phyloP scores from a whole-genome alignment of 2,888 invertebrate genomes.

The Ligdia adustata region DNA sequence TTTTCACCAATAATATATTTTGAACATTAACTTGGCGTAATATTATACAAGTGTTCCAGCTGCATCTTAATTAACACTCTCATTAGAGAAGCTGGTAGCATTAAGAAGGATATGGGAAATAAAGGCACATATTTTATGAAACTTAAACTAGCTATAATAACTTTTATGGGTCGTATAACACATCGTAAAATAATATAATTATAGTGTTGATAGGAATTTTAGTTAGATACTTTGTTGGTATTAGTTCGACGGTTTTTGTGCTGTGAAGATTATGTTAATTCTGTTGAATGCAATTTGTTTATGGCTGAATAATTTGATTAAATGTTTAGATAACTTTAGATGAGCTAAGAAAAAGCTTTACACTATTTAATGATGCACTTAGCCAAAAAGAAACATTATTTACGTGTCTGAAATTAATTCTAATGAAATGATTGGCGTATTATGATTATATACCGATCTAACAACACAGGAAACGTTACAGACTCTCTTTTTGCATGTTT shows the following conservation, averaged over 20 bases:
- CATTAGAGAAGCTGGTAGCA: conserved; percentile 29
- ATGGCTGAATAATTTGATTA: background rate
- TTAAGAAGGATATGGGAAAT: conserved; percentile 40
- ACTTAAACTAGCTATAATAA: conserved; percentile 36
- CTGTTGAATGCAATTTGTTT: background rate
- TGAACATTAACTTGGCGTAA: no score
- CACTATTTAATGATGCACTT: no score
- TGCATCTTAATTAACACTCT: conserved; percentile 32
- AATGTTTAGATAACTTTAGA: no score
- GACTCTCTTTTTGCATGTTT: no score
- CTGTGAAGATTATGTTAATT: background rate
- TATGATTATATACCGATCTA: no score
- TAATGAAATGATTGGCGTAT: no score
- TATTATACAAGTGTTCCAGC: conserved; percentile 21
- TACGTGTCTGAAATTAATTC: no score
- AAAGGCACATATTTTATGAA: conserved; percentile 29
- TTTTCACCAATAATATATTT: no score
- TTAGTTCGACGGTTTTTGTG: background rate
- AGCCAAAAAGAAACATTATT: no score
- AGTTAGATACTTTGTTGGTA: conserved; percentile 24
- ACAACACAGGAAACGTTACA: no score
- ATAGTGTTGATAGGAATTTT: conserved; percentile 37
- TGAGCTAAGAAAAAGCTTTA: no score
- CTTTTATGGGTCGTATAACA: conserved; percentile 37
- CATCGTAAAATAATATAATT: conserved; percentile 37